These are phyloP conservation scores for Neolamprologus brichardi DNA, from an alignment of 2,113 vertebrate genomes.

Conservation along the genomic window DNA sequence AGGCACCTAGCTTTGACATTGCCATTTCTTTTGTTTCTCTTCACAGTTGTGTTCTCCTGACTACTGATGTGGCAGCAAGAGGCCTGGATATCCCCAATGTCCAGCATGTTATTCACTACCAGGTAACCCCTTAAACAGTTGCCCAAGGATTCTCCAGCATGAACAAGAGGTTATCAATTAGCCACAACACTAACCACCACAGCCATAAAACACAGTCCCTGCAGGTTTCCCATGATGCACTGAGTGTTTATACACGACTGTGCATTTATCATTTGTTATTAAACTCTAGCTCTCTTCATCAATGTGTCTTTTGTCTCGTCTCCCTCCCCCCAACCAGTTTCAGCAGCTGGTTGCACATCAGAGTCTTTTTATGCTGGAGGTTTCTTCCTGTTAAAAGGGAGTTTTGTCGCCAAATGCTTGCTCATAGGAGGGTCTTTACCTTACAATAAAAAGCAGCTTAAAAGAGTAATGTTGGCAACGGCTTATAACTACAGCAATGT, in stretches of 20 bases:
- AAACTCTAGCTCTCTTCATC: neutral
- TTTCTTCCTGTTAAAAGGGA: neutral
- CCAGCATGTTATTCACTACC: conserved; percentile 96
- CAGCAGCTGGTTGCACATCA: fast-evolving
- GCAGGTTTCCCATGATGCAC: neutral
- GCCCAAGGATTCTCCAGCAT: neutral
- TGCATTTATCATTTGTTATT: neutral
- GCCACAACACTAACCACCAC: neutral
- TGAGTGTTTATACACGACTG: neutral
- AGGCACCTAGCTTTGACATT: neutral
- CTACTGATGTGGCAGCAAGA: conserved; percentile 94
- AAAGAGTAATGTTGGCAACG: neutral
- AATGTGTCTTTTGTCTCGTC: fast-evolving
- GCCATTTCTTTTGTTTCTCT: neutral
- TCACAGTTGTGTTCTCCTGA: conserved; percentile 87
- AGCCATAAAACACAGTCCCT: neutral
- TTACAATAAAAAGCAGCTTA: neutral
- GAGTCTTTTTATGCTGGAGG: neutral
- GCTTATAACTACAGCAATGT: neutral
- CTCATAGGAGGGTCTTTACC: neutral
- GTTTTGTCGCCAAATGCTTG: fast-evolving
- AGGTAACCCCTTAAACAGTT: conserved; percentile 67
- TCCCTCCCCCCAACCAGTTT: neutral
- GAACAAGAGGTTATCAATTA: neutral
- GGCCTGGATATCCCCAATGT: conserved; percentile 94